Evolutionary conservation across 2,113 vertebrate genomes (phyloP), one percentile per base, ranked within the genome.

Genomic region (Pteruthius melanotis): DNA sequence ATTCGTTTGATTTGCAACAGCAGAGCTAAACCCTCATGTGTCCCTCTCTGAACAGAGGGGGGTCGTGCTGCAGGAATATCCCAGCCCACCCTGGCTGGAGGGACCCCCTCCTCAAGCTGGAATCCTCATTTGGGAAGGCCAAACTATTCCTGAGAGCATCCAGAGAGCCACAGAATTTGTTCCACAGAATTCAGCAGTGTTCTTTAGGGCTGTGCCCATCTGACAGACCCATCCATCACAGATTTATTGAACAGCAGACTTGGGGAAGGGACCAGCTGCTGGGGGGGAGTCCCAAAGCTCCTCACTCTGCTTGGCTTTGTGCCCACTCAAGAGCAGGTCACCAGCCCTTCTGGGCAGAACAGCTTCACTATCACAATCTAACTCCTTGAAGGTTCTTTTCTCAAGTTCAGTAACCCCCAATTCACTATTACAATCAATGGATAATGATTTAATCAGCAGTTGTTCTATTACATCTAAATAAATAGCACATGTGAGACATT

Each of bases 1-100:
- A 81, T 57, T 84, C 90, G 49, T 81, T 57, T 93, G 93, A 93
- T 92, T 90, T 96, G 93, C 80, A 94, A 7, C 88, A 92, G 90
- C 80, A 89, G 40, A 93, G 64, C 83, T 92, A 68, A 96, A 89
- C 35, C 68, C 47, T 63, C 13, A 0, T 6, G 44, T 30, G 79
- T 53, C 74, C 76, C 84, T 92, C 72, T 63, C 63, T 65, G 52
- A 35, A 0, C 13, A 45, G 60, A 39, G 1, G 24, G 52, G 53
- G 64, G 64, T 1, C 3, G 0, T 0, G 2, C 37, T 52, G 72
- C 56, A 68, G 89, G 30, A 10, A 23, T 2, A 44, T 10, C 83
- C 66, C 88, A 84, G 86, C 80, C 89, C 64, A 59, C 17, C 24
- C 33, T 3, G 11, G 66, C 30, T 1, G 2, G 23, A 47, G 87